Percentiles rank a stretch among this genome's conserved stretches.
These are phyloP conservation scores for Campylomormyrus numenius DNA, from an alignment of 2,113 vertebrate genomes.

Conservation along the genomic window DNA sequence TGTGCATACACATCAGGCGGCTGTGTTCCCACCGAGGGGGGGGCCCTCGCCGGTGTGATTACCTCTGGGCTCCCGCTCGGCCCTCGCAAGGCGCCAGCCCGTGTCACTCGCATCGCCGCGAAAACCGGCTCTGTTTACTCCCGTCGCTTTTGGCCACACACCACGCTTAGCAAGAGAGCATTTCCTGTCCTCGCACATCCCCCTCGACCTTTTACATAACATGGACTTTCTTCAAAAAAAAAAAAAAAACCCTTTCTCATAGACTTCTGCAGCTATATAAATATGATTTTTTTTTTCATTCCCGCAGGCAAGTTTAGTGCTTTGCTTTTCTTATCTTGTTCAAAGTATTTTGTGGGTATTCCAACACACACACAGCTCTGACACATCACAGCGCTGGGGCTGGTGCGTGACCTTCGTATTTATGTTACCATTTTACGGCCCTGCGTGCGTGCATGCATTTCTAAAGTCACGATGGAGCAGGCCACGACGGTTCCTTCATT, in stretches of 20 bases:
- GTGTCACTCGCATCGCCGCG: constrained; percentile 43
- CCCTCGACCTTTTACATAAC: constrained; percentile 47
- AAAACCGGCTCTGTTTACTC: constrained; percentile 59
- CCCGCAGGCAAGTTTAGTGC: background rate
- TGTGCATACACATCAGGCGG: background rate
- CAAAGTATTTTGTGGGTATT: background rate
- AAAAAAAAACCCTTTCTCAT: constrained; percentile 31
- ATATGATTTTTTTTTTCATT: constrained; percentile 17
- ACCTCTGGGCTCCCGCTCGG: constrained; percentile 32
- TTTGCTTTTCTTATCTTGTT: constrained; percentile 36
- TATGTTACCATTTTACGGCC: background rate
- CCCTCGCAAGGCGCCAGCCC: constrained; percentile 13
- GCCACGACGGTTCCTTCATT: constrained; percentile 10
- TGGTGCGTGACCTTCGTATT: too few species aligned
- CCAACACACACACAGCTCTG: background rate
- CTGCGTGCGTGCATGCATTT: background rate
- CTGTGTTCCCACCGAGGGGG: background rate
- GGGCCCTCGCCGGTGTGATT: constrained; percentile 21
- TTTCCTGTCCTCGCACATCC: constrained; percentile 63
- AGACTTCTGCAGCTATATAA: constrained; percentile 21
- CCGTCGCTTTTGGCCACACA: constrained; percentile 58
- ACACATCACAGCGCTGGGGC: background rate
- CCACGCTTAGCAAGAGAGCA: constrained; percentile 54
- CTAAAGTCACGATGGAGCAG: background rate
- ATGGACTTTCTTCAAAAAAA: constrained; percentile 38